phyloP scores from a whole-genome alignment of 23 tunicate species.

The Oikopleura albicans region DNA sequence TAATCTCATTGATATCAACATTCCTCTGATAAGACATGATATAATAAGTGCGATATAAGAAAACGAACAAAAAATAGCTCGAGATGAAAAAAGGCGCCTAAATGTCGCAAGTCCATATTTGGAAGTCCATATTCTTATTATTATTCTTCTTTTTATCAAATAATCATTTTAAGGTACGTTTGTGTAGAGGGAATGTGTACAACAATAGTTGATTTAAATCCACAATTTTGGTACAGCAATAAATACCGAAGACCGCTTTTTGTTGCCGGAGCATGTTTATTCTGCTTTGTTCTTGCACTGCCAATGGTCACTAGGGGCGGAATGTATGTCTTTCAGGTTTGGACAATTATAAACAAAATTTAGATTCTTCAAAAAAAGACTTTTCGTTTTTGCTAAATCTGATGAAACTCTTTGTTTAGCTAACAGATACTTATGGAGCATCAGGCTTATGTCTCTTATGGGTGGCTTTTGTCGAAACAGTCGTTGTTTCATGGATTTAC shows the following conservation, averaged over 20 bases:
- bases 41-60: too few relatives aligned
- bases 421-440: neutral
- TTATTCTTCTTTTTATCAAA: neutral
- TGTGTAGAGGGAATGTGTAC: slow-evolving; percentile 15
- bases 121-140: too few relatives aligned
- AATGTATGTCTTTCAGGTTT: slow-evolving; percentile 13
- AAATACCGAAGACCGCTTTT: neutral
- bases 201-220: neutral
- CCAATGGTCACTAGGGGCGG: slow-evolving; percentile 16
- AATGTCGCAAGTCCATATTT: too few relatives aligned
- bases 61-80: too few relatives aligned
- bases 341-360: too few relatives aligned
- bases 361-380: too few relatives aligned
- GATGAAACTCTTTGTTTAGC: too few relatives aligned
- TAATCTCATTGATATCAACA: too few relatives aligned
- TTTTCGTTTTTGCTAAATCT: too few relatives aligned
- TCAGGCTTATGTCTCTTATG: neutral
- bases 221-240: neutral
- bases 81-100: too few relatives aligned
- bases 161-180: neutral
- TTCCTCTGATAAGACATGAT: too few relatives aligned
- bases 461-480: neutral
- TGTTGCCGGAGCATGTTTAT: neutral
- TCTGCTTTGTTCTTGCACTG: neutral
- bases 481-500: neutral